Evolutionary conservation across 2,888 invertebrate species (phyloP).

Genomic region (Rutpela maculata): DNA sequence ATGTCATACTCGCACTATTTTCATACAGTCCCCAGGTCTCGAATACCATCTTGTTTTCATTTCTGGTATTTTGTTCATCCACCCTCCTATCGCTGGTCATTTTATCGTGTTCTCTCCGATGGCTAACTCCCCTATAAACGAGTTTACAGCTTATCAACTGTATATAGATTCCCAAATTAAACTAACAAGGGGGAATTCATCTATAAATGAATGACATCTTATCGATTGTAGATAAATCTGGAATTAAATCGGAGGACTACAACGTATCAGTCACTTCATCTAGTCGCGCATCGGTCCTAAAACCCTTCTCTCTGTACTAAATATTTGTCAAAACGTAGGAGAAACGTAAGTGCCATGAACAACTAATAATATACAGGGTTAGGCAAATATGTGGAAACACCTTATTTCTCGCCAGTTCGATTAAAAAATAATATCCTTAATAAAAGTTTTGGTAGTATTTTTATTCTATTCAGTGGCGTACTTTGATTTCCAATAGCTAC

Average conservation of each 20-base stretch:
- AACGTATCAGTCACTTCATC: neutral
- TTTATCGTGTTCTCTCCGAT: conserved; percentile 22
- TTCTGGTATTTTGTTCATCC: neutral
- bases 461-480: too few relatives aligned
- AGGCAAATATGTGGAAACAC: too few relatives aligned
- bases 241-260: conserved; percentile 14
- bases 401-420: too few relatives aligned
- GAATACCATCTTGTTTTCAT: neutral
- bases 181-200: conserved; percentile 37
- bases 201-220: conserved; percentile 30
- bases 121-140: conserved; percentile 44
- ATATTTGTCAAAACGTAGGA: neutral
- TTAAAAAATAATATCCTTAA: too few relatives aligned
- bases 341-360: neutral
- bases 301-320: neutral
- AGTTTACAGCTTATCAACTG: conserved; percentile 44
- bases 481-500: too few relatives aligned
- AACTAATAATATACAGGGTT: too few relatives aligned
- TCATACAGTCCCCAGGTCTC: too few relatives aligned
- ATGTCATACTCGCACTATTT: too few relatives aligned
- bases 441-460: too few relatives aligned
- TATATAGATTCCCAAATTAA: conserved; percentile 43
- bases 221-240: conserved; percentile 35
- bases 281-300: neutral
- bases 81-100: neutral